phyloP scores from a whole-genome alignment of 2,888 invertebrate genomes.

The Eupithecia abbreviata region DNA sequence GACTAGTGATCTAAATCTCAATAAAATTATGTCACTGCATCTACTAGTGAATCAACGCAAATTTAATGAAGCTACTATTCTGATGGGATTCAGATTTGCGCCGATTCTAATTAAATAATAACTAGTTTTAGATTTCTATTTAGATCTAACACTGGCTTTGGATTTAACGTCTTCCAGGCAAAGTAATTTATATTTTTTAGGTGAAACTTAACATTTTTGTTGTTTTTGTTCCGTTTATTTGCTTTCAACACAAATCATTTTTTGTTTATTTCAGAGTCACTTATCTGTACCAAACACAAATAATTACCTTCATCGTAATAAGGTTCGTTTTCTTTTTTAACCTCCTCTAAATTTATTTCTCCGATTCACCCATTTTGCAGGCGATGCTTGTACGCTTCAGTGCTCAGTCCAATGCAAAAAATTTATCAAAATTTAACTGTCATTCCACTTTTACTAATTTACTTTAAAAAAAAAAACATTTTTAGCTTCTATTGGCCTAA shows the following conservation, averaged over 20 bases:
- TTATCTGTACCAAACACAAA: slow-evolving; percentile 94
- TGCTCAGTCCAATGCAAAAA: slow-evolving; percentile 45
- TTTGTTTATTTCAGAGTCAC: slow-evolving; percentile 92
- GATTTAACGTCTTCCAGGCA: slow-evolving; percentile 32
- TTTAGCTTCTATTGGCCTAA: slow-evolving; percentile 50
- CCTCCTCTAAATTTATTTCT: slow-evolving; percentile 69
- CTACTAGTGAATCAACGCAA: slow-evolving; percentile 20
- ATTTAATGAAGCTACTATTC: slow-evolving; percentile 9
- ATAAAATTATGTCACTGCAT: slow-evolving; percentile 8
- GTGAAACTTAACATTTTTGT: slow-evolving; percentile 60
- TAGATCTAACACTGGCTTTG: slow-evolving; percentile 53
- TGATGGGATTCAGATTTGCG: slow-evolving; percentile 17
- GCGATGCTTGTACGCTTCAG: slow-evolving; percentile 69
- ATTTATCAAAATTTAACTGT: slow-evolving; percentile 17
- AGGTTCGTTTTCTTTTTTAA: slow-evolving; percentile 86
- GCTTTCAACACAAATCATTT: slow-evolving; percentile 82
- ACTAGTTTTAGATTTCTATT: slow-evolving; percentile 25
- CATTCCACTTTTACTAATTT: slow-evolving; percentile 28
- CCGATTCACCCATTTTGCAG: slow-evolving; percentile 61
- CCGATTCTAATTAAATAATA: slow-evolving; percentile 4
- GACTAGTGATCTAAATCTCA: slow-evolving; percentile 24
- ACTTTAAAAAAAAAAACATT: slow-evolving; percentile 24
- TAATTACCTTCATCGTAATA: slow-evolving; percentile 92
- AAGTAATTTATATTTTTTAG: slow-evolving; percentile 29
- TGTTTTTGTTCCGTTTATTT: slow-evolving; percentile 80